These are phyloP conservation scores for Stenopsyche tienmushanensis DNA, from an alignment of 1,140 invertebrate genomes.

Conservation along the genomic window DNA sequence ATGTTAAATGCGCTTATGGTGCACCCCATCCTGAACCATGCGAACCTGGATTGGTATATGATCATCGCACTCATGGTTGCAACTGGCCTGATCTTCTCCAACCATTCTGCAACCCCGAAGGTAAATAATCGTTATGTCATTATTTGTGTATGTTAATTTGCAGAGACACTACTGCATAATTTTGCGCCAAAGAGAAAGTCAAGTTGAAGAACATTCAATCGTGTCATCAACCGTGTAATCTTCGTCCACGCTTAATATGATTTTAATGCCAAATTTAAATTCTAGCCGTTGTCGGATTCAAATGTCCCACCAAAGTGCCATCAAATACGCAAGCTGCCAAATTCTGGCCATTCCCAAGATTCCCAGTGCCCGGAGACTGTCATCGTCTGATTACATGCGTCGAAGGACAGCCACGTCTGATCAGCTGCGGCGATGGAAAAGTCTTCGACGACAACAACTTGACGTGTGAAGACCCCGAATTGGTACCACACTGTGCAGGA, in stretches of 20 bases:
- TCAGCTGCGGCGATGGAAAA: constrained; percentile 82
- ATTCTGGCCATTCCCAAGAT: constrained; percentile 90
- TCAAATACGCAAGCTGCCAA: constrained; percentile 74
- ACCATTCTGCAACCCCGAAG: constrained; percentile 84
- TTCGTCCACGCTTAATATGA: not conserved
- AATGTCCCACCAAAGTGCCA: constrained; percentile 79
- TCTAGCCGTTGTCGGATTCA: constrained; percentile 77
- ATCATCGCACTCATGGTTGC: constrained; percentile 83
- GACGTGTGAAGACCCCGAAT: constrained; percentile 79
- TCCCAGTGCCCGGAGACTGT: constrained; percentile 80
- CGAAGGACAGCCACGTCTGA: constrained; percentile 79
- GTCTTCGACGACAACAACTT: constrained; percentile 80
- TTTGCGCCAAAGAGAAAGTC: too few species aligned
- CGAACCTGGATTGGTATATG: constrained; percentile 84
- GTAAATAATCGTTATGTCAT: constrained; percentile 47
- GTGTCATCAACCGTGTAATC: not conserved
- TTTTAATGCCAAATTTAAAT: constrained; percentile 30
- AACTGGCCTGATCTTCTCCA: constrained; percentile 91
- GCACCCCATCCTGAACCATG: constrained; percentile 76
- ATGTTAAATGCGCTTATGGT: constrained; percentile 83
- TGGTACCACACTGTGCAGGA: constrained; percentile 62
- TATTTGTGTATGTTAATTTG: too few species aligned
- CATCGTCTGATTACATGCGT: constrained; percentile 85
- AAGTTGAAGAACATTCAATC: not conserved
- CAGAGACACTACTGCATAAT: too few species aligned